phyloP scores from a whole-genome alignment of 30 jellyfish, hydroid and myxozoan species.

The Cassiopea andromeda region DNA sequence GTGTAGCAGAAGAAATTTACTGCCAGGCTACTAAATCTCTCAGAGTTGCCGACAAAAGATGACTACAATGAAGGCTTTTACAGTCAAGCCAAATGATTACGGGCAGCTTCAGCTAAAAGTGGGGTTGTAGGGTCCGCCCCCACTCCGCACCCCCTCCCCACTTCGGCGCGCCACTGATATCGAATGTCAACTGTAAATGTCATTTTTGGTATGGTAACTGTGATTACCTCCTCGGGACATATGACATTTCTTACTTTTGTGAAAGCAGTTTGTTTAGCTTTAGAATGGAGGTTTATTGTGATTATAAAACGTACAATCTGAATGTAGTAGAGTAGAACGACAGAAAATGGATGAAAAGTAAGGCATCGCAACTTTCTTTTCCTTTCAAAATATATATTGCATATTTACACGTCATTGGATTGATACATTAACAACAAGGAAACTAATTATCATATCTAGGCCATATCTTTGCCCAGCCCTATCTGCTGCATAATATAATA shows the following conservation, averaged over 20 bases:
- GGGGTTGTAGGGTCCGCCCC: no score
- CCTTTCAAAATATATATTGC: neutral
- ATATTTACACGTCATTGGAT: neutral
- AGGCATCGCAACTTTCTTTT: neutral
- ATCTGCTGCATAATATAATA: neutral
- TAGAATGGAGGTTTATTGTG: neutral
- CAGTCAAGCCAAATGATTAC: no score
- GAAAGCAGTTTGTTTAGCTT: conserved; percentile 42
- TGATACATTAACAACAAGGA: neutral
- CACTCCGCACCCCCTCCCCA: no score
- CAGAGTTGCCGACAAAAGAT: no score
- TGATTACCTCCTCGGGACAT: neutral
- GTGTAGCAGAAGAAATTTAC: no score
- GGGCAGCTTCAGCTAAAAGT: no score
- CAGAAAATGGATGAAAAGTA: conserved; percentile 37
- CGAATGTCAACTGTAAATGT: neutral
- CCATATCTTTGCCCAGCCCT: conserved; percentile 17
- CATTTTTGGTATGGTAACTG: neutral
- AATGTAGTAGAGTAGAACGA: conserved; percentile 28
- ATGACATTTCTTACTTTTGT: neutral
- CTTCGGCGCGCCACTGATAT: no score
- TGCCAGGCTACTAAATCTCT: no score
- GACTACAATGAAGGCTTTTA: no score
- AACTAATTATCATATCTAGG: neutral
- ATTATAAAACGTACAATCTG: neutral